Evolutionary conservation across 2,797 vertebrate species (phyloP), one percentile per base, ranked within the genome.

Genomic region (Leptoclinus maculatus): DNA sequence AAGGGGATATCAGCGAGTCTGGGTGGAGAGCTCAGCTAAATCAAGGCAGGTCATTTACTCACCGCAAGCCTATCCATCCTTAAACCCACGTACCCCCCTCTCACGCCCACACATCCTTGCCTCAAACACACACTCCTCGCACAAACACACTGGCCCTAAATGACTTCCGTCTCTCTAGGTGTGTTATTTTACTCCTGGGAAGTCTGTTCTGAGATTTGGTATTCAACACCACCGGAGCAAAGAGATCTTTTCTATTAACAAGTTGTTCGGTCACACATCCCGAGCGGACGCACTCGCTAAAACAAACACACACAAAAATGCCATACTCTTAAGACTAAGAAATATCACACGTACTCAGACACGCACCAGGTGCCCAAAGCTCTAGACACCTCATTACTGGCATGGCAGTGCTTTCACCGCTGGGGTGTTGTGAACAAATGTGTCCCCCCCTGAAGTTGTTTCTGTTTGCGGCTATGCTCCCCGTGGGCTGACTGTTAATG

Each of bases 1-100:
- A 90, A 82, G 76, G 79, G 88, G 86, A 86, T 88, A 84, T 90
- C 65, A 58, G 76, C 80, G 83, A 89, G 90, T 89, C 88, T 88
- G 89, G 84, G 87, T 79, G 86, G 87, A 92, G 90, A 87, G 85
- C 91, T 88, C 82, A 76, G 87, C 78, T 87, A 83, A 89, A 92
- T 93, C 91, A 84, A 87, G 90, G 90, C 92, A 89, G 91, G 91
- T 93, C 90, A 91, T 94, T 93, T 92, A 90, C 91, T 91, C 87
- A 73, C 73, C 21, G 16, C 66, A 2, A 80, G 70, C 83, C 74
- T 89, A 93, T 93, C 89, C 87, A 92, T 93, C 90, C 87, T 88
- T 74, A 79, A 85, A 78, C 76, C 43, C 62, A 34, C 12, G 60
- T 53, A 25, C 21, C 64, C 27, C 45, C 21, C 49, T 21, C 45